Conservation (phyloP, 2,888 invertebrate species). For the Apodemia mormo region DNA sequence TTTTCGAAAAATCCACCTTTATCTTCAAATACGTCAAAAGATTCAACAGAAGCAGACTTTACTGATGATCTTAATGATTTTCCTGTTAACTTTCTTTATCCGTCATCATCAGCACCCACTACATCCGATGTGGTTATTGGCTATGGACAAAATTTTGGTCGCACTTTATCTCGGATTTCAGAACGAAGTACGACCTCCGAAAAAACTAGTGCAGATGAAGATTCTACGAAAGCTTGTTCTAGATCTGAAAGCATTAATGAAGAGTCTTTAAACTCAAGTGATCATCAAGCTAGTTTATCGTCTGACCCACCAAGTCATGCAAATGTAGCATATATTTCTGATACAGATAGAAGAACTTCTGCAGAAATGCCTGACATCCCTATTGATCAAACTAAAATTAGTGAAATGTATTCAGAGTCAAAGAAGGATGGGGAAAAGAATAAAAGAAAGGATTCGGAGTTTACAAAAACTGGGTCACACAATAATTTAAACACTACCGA, state of each 20-base stretch:
- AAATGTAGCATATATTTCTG: constrained; percentile 88
- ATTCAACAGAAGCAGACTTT: constrained; percentile 84
- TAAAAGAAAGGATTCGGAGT: constrained; percentile 49
- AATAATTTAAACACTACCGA: constrained; percentile 54
- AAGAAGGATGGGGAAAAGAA: constrained; percentile 72
- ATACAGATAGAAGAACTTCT: constrained; percentile 89
- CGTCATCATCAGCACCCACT: constrained; percentile 80
- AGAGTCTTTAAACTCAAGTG: constrained; percentile 91
- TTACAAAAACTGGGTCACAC: constrained; percentile 53
- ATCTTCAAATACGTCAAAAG: constrained; percentile 75
- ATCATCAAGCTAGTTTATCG: constrained; percentile 92
- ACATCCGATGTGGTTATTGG: constrained; percentile 86
- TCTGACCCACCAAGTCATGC: constrained; percentile 91
- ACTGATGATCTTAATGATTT: constrained; percentile 90
- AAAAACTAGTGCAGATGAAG: constrained; percentile 92
- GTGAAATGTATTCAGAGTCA: constrained; percentile 79
- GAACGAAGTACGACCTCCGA: constrained; percentile 94
- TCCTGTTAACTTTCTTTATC: constrained; percentile 88
- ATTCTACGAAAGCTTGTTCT: constrained; percentile 92
- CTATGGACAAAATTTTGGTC: constrained; percentile 87
- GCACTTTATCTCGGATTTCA: constrained; percentile 92
- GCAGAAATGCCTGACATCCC: constrained; percentile 93
- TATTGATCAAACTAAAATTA: constrained; percentile 85
- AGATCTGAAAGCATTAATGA: constrained; percentile 92
- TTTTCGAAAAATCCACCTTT: constrained; percentile 75